Percentiles rank a stretch among this genome's conserved stretches.
phyloP scores from a whole-genome alignment of 2,888 invertebrate genomes.

The Ptilodon capucinus region DNA sequence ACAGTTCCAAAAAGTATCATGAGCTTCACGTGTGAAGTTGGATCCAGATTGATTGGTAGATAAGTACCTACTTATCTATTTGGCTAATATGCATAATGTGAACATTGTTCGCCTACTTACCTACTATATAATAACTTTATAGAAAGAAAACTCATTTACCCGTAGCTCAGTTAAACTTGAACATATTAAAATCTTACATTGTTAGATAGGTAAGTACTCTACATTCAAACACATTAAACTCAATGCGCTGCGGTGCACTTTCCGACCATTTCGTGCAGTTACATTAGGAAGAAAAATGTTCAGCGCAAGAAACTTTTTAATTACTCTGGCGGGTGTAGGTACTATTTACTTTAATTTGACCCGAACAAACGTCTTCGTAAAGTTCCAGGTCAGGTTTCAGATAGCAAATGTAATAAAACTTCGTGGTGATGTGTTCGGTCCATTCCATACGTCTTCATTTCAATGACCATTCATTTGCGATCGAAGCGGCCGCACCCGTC shows the following conservation, averaged over 20 bases:
- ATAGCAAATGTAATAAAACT: conserved; percentile 60
- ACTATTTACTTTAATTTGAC: conserved; percentile 45
- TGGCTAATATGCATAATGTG: too few species aligned
- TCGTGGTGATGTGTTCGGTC: conserved; percentile 63
- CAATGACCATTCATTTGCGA: conserved; percentile 71
- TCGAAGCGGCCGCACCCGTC: conserved; percentile 50
- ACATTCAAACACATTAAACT: conserved; percentile 9
- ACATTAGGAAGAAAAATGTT: conserved; percentile 49
- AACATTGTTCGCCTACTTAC: too few species aligned
- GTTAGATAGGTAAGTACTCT: too few species aligned
- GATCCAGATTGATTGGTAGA: too few species aligned
- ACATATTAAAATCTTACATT: background rate
- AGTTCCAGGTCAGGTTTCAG: conserved; percentile 39
- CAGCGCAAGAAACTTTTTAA: conserved; percentile 45
- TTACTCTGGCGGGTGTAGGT: conserved; percentile 41
- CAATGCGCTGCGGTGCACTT: conserved; percentile 27
- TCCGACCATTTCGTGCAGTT: conserved; percentile 53
- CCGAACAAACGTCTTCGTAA: conserved; percentile 52
- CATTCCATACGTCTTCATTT: conserved; percentile 71
- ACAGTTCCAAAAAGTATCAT: too few species aligned
- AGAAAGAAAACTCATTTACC: too few species aligned
- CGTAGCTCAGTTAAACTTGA: background rate
- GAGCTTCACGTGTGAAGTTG: too few species aligned
- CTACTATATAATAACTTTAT: too few species aligned
- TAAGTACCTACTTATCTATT: too few species aligned